Percentiles rank a stretch among this genome's conserved stretches.
phyloP scores from a whole-genome alignment of 2,113 vertebrate species.

The Thryonomys swinderianus region DNA sequence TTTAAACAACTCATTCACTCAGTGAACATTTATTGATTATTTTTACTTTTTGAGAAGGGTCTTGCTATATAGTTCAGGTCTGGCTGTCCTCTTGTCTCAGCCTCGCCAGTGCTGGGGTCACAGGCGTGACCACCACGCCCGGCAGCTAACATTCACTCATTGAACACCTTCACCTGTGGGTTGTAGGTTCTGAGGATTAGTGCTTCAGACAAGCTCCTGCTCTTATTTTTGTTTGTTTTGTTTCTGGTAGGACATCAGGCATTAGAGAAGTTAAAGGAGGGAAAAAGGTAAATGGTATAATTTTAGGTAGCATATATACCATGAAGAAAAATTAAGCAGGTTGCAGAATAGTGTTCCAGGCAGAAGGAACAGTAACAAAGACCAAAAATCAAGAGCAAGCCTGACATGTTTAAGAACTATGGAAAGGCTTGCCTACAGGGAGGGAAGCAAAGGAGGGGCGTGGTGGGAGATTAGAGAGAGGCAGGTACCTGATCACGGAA shows the following conservation, averaged over 20 bases:
- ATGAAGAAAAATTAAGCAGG: background rate
- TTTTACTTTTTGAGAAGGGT: background rate
- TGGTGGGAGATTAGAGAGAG: background rate
- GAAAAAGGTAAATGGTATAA: background rate
- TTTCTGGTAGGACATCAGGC: background rate
- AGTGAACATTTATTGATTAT: background rate
- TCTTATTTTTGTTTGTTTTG: background rate
- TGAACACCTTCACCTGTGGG: slow-evolving; percentile 8
- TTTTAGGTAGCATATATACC: background rate
- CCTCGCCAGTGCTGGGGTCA: background rate
- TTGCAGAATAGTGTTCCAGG: background rate
- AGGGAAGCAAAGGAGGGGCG: background rate
- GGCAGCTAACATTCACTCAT: background rate
- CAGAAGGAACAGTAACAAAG: background rate
- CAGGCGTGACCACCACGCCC: background rate
- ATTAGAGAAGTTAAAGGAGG: background rate
- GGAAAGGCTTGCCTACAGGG: background rate
- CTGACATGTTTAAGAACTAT: background rate
- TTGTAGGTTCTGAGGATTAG: background rate
- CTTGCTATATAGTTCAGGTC: background rate
- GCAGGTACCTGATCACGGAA: background rate
- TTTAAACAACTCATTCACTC: slow-evolving; percentile 49
- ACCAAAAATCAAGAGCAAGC: background rate
- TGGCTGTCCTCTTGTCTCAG: background rate
- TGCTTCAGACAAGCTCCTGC: background rate